Base-by-base conservation (phyloP, 2,797 vertebrate genomes). In the Phrynocephalus guinanensis region DNA sequence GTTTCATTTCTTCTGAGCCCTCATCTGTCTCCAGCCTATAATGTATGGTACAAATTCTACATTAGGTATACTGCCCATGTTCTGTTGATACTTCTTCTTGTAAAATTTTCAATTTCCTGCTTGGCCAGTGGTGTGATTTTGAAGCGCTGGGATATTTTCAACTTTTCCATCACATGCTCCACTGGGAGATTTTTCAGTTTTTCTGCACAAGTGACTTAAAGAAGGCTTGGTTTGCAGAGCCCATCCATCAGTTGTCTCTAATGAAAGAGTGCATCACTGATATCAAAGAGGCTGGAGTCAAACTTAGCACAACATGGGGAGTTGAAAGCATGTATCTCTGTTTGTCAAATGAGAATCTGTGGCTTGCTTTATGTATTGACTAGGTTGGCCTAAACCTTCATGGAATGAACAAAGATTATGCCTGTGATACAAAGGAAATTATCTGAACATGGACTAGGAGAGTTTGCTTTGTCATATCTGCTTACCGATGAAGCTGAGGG, bases 71-170 rank as follows among this genome's bases (percentile, higher is more conserved):
- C 38, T 52, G 38, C 82, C 75, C 56, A 73, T 83, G 81, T 56
- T 86, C n/a, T 83, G 85, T 79, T 79, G 75, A 79, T 48, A 72
- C 68, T 60, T 63, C 28, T 16, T 22, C 84, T 89, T 83, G 30
- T 71, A 86, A 83, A 86, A 68, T 44, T 83, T 83, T 89, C 85
- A 89, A 83, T 89, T 86, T 89, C 85, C 56, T 89, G 88, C 76
- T 68, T 89, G 75, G 26, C 71, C 75, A 52, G 44, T 79, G 78
- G 85, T 30, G n/a, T 86, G 75, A 79, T 83, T 83, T 83, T 89
- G 52, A 86, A 83, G 67, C 38, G 75, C 56, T 83, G 26, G 73
- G n/a, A 79, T 86, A 72, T 83, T 86, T 86, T 86, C 79, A 63
- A 71, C 67, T 83, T 86, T 85, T 86, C 80, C 70, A 44, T 86